Percentiles rank a stretch among this genome's conserved stretches.
Evolutionary conservation across 2,797 vertebrate genomes (phyloP).

Genomic region (Poeciliopsis gracilis): DNA sequence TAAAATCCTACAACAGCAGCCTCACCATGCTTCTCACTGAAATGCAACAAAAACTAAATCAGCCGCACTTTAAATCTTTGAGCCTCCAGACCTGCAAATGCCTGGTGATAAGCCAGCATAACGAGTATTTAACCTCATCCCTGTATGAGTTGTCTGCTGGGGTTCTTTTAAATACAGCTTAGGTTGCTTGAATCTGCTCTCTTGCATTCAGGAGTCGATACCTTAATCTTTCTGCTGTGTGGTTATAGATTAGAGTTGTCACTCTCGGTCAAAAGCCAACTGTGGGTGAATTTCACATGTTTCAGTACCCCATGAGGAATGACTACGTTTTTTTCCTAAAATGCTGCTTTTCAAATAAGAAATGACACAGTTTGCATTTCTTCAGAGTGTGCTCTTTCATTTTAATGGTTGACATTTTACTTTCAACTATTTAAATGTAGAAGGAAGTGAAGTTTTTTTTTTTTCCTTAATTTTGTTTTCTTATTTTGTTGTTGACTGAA

Average conservation of each 20-base stretch:
- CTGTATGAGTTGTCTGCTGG: conserved; percentile 11
- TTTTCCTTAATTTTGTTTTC: conserved; percentile 29
- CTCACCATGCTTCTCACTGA: not conserved
- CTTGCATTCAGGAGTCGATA: conserved; percentile 39
- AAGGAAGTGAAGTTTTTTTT: conserved; percentile 22
- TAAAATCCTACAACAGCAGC: conserved; percentile 1
- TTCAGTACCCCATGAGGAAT: conserved; percentile 23
- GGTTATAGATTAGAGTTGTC: conserved; percentile 42
- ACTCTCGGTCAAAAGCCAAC: conserved; percentile 40
- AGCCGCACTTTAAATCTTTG: not conserved
- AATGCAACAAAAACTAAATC: not conserved
- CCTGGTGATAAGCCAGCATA: conserved; percentile 14
- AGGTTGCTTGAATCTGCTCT: conserved; percentile 25
- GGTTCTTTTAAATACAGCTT: conserved; percentile 21
- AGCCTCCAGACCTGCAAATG: conserved; percentile 17
- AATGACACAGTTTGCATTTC: conserved; percentile 26
- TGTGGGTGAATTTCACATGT: conserved; percentile 30
- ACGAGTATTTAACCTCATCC: conserved; percentile 10
- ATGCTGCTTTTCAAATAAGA: not conserved
- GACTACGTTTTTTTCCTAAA: conserved; percentile 15
- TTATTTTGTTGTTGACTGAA: conserved; percentile 44
- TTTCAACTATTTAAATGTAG: conserved; percentile 32
- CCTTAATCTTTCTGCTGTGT: conserved; percentile 43
- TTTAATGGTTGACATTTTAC: conserved; percentile 39
- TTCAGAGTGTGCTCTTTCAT: conserved; percentile 33